Conservation (phyloP, 2,113 vertebrate genomes). For the Melanerpes aurifrons region DNA sequence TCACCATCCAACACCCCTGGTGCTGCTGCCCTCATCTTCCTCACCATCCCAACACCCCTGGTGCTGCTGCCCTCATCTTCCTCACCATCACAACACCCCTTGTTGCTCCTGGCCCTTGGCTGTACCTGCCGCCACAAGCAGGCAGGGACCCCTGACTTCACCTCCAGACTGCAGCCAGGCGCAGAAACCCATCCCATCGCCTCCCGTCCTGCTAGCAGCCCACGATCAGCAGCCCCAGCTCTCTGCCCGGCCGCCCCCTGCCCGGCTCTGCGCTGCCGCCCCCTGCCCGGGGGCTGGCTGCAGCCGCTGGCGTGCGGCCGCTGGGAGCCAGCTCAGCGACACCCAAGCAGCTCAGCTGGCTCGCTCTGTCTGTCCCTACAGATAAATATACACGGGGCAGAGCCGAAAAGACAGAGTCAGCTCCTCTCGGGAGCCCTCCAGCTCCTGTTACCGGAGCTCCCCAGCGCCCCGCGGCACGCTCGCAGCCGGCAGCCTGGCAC, state of each 20-base stretch:
- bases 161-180: fast-evolving
- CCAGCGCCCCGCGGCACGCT: not conserved
- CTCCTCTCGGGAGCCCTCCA: not conserved
- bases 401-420: slow-evolving; percentile 46
- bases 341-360: not conserved
- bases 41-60: not conserved
- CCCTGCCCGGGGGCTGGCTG: not conserved
- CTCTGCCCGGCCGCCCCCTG: fast-evolving
- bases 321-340: not conserved
- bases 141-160: not conserved
- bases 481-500: slow-evolving; percentile 14
- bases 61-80: not conserved
- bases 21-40: not conserved
- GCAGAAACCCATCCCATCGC: not conserved
- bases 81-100: not conserved
- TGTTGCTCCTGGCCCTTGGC: not conserved
- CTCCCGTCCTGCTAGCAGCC: not conserved
- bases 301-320: fast-evolving
- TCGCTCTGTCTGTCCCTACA: not conserved
- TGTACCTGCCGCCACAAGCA: not conserved
- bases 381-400: not conserved
- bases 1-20: not conserved
- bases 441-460: slow-evolving; percentile 55
- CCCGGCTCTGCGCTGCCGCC: not conserved
- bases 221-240: fast-evolving